Evolutionary conservation across 2,113 vertebrate species (phyloP).

Genomic region (Phyllostomus hastatus): DNA sequence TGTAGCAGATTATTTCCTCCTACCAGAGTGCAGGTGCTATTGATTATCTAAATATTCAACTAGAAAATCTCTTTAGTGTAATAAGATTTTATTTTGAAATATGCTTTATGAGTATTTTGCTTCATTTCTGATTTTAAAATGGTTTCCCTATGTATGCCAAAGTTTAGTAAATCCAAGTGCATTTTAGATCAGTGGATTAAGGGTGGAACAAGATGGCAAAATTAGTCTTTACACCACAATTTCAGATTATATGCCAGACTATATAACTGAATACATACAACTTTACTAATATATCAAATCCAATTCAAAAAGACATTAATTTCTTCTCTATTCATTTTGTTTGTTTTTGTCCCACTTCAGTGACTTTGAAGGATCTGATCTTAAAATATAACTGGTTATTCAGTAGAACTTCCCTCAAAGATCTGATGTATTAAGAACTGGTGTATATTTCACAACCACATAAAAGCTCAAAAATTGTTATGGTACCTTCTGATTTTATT

Average conservation of each 20-base stretch:
- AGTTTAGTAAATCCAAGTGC: slow-evolving; percentile 73
- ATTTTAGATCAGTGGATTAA: slow-evolving; percentile 75
- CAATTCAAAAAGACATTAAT: slow-evolving; percentile 77
- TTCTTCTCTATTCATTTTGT: slow-evolving; percentile 70
- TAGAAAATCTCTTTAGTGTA: slow-evolving; percentile 48
- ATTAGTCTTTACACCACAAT: slow-evolving; percentile 72
- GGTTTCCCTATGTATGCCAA: slow-evolving; percentile 67
- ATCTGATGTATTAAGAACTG: slow-evolving; percentile 80
- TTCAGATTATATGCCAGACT: slow-evolving; percentile 71
- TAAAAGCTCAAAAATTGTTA: slow-evolving; percentile 76
- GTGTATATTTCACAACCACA: slow-evolving; percentile 74
- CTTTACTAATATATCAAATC: slow-evolving; percentile 78
- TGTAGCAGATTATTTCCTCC: slow-evolving; percentile 53
- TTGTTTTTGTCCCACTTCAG: slow-evolving; percentile 73
- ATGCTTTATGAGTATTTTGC: slow-evolving; percentile 62
- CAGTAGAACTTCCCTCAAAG: slow-evolving; percentile 69
- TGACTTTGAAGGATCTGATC: slow-evolving; percentile 78
- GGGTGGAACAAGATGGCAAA: slow-evolving; percentile 71
- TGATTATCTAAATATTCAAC: slow-evolving; percentile 68
- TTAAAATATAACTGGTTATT: slow-evolving; percentile 78
- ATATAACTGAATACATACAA: slow-evolving; percentile 64
- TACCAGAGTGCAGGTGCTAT: slow-evolving; percentile 52
- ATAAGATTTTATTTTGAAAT: slow-evolving; percentile 65
- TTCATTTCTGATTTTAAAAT: slow-evolving; percentile 73
- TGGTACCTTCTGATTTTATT: slow-evolving; percentile 75